These are phyloP conservation scores for Netelia fuscicornis DNA, from an alignment of 2,888 invertebrate species.

Conservation along the genomic window DNA sequence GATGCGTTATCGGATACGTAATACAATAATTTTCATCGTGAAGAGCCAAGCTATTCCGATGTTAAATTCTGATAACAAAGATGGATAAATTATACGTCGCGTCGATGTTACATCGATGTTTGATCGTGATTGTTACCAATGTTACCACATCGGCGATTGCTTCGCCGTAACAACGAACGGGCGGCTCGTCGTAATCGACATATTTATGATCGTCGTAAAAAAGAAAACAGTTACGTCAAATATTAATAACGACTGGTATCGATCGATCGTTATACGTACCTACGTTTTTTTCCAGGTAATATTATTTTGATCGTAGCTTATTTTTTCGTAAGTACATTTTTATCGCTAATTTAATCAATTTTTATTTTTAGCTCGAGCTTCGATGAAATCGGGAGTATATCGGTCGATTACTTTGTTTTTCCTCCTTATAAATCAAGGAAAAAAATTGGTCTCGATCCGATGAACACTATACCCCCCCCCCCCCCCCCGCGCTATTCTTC, in stretches of 20 bases:
- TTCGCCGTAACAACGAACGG: not conserved
- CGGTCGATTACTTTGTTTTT: no score
- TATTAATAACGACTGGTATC: not conserved
- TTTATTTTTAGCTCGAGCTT: not conserved
- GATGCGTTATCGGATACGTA: no score
- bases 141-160: constrained; percentile 6
- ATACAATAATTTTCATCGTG: no score
- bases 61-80: no score
- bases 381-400: not conserved
- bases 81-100: no score
- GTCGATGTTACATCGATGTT: no score
- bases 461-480: no score
- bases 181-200: constrained; percentile 3
- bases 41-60: no score
- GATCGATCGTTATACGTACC: no score
- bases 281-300: not conserved
- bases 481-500: not conserved
- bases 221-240: not conserved
- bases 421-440: no score
- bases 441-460: no score
- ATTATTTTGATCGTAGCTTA: not conserved
- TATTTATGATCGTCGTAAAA: constrained; percentile 20
- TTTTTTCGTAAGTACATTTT: no score
- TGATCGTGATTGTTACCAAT: not conserved
- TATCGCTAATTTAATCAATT: not conserved